These are phyloP conservation scores for Episyrphus balteatus DNA, from an alignment of 1,140 invertebrate genomes.

Conservation along the genomic window DNA sequence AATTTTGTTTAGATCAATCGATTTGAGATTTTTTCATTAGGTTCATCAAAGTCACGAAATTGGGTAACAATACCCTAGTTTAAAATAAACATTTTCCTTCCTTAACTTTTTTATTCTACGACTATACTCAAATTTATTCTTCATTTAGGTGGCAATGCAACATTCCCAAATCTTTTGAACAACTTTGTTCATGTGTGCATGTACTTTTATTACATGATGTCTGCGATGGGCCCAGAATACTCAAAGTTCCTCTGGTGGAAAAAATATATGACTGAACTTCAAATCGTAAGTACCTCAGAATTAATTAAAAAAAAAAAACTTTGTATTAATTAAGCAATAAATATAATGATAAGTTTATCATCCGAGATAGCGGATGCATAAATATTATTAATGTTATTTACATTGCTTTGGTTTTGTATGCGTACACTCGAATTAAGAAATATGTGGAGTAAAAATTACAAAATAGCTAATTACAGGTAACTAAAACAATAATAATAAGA, in stretches of 20 bases:
- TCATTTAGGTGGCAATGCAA: constrained; percentile 70
- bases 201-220: constrained; percentile 87
- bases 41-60: no score
- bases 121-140: no score
- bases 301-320: background rate
- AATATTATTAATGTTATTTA: constrained; percentile 14
- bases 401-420: constrained; percentile 17
- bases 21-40: no score
- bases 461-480: no score
- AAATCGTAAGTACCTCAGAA: constrained; percentile 58
- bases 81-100: no score
- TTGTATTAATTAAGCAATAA: no score
- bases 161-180: constrained; percentile 85
- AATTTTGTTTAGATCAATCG: no score
- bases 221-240: constrained; percentile 82
- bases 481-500: no score
- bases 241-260: constrained; percentile 94
- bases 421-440: constrained; percentile 11
- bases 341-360: no score
- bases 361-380: no score
- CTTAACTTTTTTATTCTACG: no score
- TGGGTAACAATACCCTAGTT: no score
- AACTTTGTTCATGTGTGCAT: constrained; percentile 90
- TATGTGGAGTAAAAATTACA: background rate
- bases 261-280: constrained; percentile 80